Conservation (phyloP, 2,797 vertebrate species). For the Enteromius argenteus region DNA sequence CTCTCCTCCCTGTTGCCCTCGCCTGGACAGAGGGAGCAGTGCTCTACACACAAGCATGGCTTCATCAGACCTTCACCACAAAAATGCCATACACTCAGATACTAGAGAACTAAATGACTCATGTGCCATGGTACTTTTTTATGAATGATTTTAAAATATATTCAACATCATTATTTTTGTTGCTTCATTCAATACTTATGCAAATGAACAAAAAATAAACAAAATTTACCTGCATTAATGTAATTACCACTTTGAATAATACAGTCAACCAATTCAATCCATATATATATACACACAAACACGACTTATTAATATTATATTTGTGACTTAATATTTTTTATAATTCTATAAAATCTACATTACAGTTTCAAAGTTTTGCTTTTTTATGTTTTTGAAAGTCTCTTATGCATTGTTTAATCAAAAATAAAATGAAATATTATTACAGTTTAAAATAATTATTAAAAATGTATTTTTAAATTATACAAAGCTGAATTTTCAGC, state of each 20-base stretch:
- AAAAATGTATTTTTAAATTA: background rate
- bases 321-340: no score
- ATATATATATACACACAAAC: no score
- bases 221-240: background rate
- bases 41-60: constrained; percentile 19
- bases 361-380: background rate
- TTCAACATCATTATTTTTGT: background rate
- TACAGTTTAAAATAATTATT: background rate
- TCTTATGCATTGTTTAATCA: background rate
- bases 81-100: background rate
- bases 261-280: background rate
- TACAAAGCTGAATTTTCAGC: background rate
- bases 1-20: constrained; percentile 54
- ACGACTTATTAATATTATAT: no score
- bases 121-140: background rate
- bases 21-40: constrained; percentile 50
- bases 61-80: background rate
- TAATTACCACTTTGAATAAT: background rate
- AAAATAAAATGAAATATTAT: background rate
- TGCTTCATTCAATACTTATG: background rate
- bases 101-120: background rate
- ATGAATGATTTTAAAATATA: background rate
- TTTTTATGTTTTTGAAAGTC: background rate
- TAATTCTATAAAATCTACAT: background rate
- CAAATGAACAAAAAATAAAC: background rate